Conservation (phyloP, 2,888 invertebrate genomes). For the Ormyrus labotus region DNA sequence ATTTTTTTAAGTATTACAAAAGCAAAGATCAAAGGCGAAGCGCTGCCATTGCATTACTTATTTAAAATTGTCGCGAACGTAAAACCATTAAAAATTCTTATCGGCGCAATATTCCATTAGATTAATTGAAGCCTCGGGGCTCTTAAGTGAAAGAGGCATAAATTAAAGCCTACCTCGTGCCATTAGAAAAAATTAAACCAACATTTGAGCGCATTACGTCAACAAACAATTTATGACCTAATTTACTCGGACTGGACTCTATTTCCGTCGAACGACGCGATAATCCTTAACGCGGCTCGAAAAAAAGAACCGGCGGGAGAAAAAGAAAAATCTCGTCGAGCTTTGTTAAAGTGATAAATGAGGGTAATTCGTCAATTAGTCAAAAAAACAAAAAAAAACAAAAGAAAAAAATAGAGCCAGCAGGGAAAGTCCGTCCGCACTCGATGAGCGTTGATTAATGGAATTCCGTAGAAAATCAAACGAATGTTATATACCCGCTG, state of each 20-base stretch:
- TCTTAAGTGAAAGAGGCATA: too few species aligned
- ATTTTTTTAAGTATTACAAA: too few species aligned
- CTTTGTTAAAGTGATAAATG: conserved; percentile 35
- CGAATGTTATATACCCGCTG: conserved; percentile 6
- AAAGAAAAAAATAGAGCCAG: background rate
- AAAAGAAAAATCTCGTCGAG: conserved; percentile 19
- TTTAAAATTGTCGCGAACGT: background rate
- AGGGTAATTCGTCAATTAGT: conserved; percentile 35
- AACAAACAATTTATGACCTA: too few species aligned
- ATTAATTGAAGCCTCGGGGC: background rate
- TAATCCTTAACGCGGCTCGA: background rate
- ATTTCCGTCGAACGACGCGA: too few species aligned
- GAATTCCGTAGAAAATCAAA: conserved; percentile 40
- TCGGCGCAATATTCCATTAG: background rate
- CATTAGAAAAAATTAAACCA: background rate
- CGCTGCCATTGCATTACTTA: background rate
- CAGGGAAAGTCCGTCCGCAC: background rate
- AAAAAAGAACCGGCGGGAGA: background rate
- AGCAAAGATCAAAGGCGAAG: too few species aligned
- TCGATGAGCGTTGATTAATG: conserved; percentile 19
- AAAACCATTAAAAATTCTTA: conserved; percentile 5
- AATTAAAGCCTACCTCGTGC: background rate
- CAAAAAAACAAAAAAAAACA: conserved; percentile 11
- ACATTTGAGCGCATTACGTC: too few species aligned
- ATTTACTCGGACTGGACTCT: background rate